A percentile compares a stretch with the other conserved stretches of the same genome.
Evolutionary conservation across 1,140 invertebrate species (phyloP).

Genomic region (Ooceraea biroi): DNA sequence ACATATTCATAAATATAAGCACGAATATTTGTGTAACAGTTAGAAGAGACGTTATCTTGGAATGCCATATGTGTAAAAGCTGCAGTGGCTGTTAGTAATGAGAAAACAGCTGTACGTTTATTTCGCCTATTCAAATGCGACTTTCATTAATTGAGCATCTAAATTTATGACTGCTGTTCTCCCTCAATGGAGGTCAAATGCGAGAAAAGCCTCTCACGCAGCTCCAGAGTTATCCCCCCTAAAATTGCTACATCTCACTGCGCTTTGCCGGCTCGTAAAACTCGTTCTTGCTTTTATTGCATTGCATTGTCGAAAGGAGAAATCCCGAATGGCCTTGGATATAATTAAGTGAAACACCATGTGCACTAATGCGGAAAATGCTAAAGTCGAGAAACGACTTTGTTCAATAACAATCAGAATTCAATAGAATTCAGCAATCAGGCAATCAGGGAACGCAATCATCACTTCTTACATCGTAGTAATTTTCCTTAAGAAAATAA

Average conservation of each 20-base stretch:
- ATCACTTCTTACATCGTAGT: neutral
- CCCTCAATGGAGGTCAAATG: neutral
- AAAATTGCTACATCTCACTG: neutral
- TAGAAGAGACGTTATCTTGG: too few relatives aligned
- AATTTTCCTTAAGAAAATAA: neutral
- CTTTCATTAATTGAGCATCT: neutral
- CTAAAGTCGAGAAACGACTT: neutral
- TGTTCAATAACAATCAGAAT: neutral
- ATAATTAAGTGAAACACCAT: neutral
- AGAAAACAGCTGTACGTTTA: too few relatives aligned
- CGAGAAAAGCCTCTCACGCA: neutral
- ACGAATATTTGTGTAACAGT: too few relatives aligned
- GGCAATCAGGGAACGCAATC: neutral
- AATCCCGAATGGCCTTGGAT: neutral
- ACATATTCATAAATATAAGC: too few relatives aligned
- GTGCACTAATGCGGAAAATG: neutral
- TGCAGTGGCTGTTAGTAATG: too few relatives aligned
- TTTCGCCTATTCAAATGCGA: too few relatives aligned
- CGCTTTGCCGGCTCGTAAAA: neutral
- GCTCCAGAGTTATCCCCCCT: neutral
- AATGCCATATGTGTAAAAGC: too few relatives aligned
- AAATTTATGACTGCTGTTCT: constrained; percentile 4
- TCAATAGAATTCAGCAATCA: too few relatives aligned
- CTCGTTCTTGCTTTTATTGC: neutral
- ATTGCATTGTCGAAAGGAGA: neutral